Conservation (phyloP, 1,140 invertebrate species). For the Drosophila leontia region DNA sequence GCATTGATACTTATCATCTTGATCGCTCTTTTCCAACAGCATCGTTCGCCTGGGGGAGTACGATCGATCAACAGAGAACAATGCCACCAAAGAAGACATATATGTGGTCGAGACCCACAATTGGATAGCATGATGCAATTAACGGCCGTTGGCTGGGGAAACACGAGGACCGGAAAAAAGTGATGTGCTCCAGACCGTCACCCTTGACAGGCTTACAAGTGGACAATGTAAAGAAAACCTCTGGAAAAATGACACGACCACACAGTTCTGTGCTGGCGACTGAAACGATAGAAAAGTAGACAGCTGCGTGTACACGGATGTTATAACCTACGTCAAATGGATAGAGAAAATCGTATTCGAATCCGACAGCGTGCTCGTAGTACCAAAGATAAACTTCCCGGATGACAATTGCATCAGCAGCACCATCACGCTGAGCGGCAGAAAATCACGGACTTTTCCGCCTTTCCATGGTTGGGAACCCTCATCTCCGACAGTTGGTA, state of each 20-base stretch:
- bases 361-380: neutral
- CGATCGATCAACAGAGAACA: neutral
- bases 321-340: conserved; percentile 3
- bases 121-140: neutral
- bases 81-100: neutral
- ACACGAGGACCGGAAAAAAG: neutral
- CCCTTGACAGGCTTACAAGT: neutral
- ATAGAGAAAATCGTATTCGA: neutral
- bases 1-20: neutral
- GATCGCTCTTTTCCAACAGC: neutral
- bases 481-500: conserved; percentile 3
- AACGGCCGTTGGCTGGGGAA: neutral
- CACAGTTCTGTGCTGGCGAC: conserved; percentile 7
- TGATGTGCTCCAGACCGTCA: neutral
- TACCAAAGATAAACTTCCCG: neutral
- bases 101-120: neutral
- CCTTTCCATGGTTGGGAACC: conserved; percentile 5
- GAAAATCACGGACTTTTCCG: neutral
- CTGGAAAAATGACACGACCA: neutral
- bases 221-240: neutral
- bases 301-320: conserved; percentile 12
- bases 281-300: no score
- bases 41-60: neutral
- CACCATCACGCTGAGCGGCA: no score
- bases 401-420: neutral